Conservation (phyloP, 2,888 invertebrate genomes). For the Morpho deidamia region DNA sequence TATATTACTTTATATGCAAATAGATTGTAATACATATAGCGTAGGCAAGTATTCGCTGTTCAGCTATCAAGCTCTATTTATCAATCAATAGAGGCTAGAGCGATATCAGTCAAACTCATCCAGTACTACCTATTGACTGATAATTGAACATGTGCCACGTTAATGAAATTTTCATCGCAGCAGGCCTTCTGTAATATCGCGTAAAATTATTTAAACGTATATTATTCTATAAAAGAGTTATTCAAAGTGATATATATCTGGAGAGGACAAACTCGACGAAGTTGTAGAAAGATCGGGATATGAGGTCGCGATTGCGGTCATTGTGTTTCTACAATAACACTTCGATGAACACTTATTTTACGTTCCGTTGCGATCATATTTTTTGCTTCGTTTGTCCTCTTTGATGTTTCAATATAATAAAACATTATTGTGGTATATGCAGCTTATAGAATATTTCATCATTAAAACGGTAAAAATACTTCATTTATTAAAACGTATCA, state of each 20-base stretch:
- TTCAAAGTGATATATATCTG: neutral
- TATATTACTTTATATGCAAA: neutral
- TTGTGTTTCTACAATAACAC: conserved; percentile 55
- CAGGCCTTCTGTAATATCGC: conserved; percentile 26
- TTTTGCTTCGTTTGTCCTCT: conserved; percentile 18
- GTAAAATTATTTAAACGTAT: neutral
- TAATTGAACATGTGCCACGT: conserved; percentile 64
- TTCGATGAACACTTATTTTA: conserved; percentile 48
- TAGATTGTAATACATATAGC: neutral
- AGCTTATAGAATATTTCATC: too few species aligned
- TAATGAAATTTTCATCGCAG: conserved; percentile 58
- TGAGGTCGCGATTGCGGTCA: conserved; percentile 44
- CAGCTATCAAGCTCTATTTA: conserved; percentile 33
- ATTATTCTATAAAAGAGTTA: neutral
- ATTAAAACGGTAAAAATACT: too few species aligned
- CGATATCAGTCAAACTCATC: conserved; percentile 35
- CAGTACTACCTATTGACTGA: conserved; percentile 40
- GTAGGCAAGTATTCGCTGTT: too few species aligned
- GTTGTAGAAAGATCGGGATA: conserved; percentile 6
- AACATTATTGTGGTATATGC: too few species aligned
- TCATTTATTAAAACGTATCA: too few species aligned
- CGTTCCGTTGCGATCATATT: conserved; percentile 19
- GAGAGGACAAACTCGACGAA: conserved; percentile 3
- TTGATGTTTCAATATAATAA: conserved; percentile 1
- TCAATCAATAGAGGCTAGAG: conserved; percentile 33